These are phyloP conservation scores for Bovichtus variegatus DNA, from an alignment of 2,797 vertebrate genomes.

Conservation along the genomic window DNA sequence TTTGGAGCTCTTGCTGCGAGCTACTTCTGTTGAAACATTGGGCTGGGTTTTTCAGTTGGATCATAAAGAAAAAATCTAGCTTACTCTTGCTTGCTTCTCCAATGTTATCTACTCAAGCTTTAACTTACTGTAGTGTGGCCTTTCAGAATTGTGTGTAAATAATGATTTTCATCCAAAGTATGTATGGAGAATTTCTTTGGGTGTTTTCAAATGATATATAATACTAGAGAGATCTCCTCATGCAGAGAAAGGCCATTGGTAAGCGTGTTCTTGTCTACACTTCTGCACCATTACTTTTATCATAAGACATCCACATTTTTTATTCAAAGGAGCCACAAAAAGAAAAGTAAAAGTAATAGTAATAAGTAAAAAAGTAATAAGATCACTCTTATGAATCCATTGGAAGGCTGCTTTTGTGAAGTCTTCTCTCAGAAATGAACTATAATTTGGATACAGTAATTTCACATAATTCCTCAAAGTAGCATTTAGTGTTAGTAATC, in stretches of 20 bases:
- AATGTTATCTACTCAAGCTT: no score
- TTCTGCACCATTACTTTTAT: background rate
- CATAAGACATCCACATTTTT: background rate
- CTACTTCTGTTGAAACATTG: no score
- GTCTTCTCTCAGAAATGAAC: background rate
- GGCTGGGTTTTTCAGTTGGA: no score
- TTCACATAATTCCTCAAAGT: slow-evolving; percentile 18
- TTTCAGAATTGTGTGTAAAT: background rate
- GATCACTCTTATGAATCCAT: slow-evolving; percentile 2
- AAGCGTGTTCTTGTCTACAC: background rate
- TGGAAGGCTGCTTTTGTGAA: slow-evolving; percentile 29
- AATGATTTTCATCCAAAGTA: background rate
- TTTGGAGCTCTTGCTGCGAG: no score
- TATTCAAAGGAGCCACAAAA: background rate
- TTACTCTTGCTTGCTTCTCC: no score
- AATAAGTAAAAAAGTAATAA: slow-evolving; percentile 12
- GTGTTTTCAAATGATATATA: background rate
- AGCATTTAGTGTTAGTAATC: slow-evolving; percentile 9
- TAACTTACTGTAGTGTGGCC: background rate
- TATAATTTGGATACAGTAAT: slow-evolving; percentile 19
- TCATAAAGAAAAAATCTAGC: no score
- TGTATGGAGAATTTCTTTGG: background rate
- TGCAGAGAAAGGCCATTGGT: background rate
- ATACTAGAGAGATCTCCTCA: background rate
- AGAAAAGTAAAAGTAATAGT: background rate